Percentiles rank a stretch among this genome's conserved stretches.
Conservation (phyloP, 2,113 vertebrate species). For the Corvus cornix region DNA sequence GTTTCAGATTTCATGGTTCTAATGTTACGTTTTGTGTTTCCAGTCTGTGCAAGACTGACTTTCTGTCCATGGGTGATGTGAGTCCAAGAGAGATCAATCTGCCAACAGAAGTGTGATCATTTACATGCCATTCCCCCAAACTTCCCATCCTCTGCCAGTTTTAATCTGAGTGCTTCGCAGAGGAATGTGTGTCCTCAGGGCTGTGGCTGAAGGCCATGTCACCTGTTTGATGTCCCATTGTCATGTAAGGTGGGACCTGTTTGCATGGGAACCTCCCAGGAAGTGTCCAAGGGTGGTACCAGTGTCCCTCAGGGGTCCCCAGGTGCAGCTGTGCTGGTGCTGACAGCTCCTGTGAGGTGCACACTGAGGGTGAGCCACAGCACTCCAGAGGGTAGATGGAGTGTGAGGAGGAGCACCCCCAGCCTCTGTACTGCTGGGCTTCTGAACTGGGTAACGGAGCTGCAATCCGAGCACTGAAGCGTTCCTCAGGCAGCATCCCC, state of each 20-base stretch:
- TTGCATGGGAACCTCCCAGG: background rate
- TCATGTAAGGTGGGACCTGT: background rate
- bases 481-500: background rate
- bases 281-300: background rate
- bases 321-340: background rate
- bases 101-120: background rate
- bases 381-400: background rate
- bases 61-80: background rate
- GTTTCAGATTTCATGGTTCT: background rate
- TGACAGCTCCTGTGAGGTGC: background rate
- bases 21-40: background rate
- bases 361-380: background rate
- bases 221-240: background rate
- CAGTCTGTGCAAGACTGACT: constrained; percentile 1
- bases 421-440: background rate
- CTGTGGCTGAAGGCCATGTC: background rate
- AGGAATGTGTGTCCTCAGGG: background rate
- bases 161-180: background rate
- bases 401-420: background rate
- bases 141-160: background rate
- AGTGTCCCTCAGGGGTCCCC: background rate
- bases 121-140: background rate
- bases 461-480: background rate
- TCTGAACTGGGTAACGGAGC: background rate
- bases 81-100: background rate